Base-by-base conservation (phyloP, 1,140 invertebrate genomes). In the Bombus haemorrhoidalis region DNA sequence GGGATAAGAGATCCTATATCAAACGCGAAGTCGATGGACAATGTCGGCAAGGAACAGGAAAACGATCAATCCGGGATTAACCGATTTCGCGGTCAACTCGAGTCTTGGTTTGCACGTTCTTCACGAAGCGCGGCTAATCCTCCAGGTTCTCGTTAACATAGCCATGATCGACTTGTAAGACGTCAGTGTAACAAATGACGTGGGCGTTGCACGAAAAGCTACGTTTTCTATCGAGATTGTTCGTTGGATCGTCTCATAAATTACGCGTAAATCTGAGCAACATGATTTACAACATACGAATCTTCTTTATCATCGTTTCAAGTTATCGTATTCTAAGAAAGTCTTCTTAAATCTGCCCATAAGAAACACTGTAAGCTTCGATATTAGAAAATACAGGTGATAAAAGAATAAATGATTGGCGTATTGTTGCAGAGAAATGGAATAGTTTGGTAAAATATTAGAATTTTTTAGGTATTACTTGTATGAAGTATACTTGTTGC, bases 21-120 rank as follows among this genome's bases (percentile, higher is more conserved):
- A 57, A 28, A 34, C 53, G 18, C 12, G 4, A 79, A 37, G 59
- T 78, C 47, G 62, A 76, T 62, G 62, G 47, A 39, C 74, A 25
- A 25, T 59, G 37, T 34, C 37, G 74, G 62, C 81, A 86, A 69
- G 72, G 66, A n/a, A 79, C 73, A 68, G n/a, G 62, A 41, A 74
- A 73, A 57, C 69, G 41, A 89, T 86, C 79, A 59, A 89, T 86
- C 83, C 32, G 6, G 68, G 66, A 82, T 89, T 83, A 83, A 32
- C 25, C 9, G 75, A 89, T 86, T 77, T 66, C 37, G 71, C 25
- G 84, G 79, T 86, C 43, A 57, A 32, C 32, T 68, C 28, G 43
- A 59, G 10, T 18, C 78, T 80, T 39, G 39, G 62, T 47, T 89
- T 76, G 37, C 62, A 47, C 47, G 25, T 22, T 41, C 53, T 80